Percentiles rank a stretch among this genome's conserved stretches.
phyloP scores from a whole-genome alignment of 2,797 vertebrate species.

The Enteromius radiatus region DNA sequence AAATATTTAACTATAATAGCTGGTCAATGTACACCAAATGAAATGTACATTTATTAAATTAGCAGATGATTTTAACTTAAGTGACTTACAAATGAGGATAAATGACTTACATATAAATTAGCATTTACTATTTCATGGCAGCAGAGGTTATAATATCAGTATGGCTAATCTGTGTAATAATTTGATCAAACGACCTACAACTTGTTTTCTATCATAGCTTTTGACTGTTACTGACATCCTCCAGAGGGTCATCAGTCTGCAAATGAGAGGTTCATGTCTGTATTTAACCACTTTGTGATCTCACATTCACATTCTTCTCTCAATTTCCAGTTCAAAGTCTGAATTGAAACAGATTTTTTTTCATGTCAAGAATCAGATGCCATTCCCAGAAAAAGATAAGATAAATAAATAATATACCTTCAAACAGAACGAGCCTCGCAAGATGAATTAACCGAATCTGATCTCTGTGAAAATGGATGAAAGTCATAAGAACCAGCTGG shows the following conservation, averaged over 20 bases:
- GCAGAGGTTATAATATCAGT: background rate
- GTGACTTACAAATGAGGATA: background rate
- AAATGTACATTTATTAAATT: background rate
- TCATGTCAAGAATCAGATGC: constrained; percentile 18
- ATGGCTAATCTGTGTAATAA: no score
- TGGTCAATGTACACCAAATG: background rate
- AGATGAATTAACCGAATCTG: constrained; percentile 45
- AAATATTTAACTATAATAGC: background rate
- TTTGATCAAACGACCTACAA: background rate
- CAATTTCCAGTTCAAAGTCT: constrained; percentile 24
- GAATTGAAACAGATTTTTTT: background rate
- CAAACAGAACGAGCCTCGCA: constrained; percentile 6
- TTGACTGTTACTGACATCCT: background rate
- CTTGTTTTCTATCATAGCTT: background rate
- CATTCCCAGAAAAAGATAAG: background rate
- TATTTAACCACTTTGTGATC: constrained; percentile 4
- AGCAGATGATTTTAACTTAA: background rate
- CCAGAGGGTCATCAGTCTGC: background rate
- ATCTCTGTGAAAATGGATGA: constrained; percentile 33
- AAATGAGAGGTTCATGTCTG: background rate
- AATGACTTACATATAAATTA: background rate
- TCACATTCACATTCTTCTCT: background rate
- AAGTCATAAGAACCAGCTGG: constrained; percentile 7
- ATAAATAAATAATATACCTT: constrained; percentile 38
- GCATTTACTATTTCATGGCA: background rate